Evolutionary conservation across 2,113 vertebrate genomes (phyloP).

Genomic region (Baryphthengus martii): DNA sequence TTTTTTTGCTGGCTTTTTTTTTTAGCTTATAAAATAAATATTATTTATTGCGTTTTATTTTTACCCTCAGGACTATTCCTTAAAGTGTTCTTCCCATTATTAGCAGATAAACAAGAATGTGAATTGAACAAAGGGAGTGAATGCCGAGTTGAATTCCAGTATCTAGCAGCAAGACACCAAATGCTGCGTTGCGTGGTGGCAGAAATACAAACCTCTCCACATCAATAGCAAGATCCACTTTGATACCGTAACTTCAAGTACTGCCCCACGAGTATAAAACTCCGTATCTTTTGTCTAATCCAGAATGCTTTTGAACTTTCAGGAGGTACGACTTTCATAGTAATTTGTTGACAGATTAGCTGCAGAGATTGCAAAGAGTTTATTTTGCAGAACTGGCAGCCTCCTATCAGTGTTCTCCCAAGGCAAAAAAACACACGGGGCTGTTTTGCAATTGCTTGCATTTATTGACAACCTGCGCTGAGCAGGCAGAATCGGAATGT

Average conservation of each 20-base stretch:
- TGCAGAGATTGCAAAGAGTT: slow-evolving; percentile 57
- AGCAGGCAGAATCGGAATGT: slow-evolving; percentile 75
- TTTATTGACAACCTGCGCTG: slow-evolving; percentile 78
- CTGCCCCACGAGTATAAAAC: slow-evolving; percentile 47
- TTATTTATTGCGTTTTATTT: slow-evolving; percentile 42
- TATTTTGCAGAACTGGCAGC: slow-evolving; percentile 67
- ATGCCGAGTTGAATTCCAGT: not conserved
- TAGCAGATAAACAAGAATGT: slow-evolving; percentile 30
- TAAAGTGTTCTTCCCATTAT: slow-evolving; percentile 48
- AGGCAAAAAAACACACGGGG: slow-evolving; percentile 44
- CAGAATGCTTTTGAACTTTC: slow-evolving; percentile 62
- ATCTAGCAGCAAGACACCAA: slow-evolving; percentile 20
- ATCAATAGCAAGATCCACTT: slow-evolving; percentile 34
- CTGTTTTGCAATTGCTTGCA: slow-evolving; percentile 70
- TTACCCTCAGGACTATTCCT: slow-evolving; percentile 54
- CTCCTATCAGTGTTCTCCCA: slow-evolving; percentile 61
- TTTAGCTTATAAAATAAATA: slow-evolving; percentile 43
- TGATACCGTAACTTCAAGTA: slow-evolving; percentile 49
- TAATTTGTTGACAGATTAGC: slow-evolving; percentile 73
- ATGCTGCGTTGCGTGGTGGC: not conserved
- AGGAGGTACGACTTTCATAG: slow-evolving; percentile 67
- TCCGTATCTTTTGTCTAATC: slow-evolving; percentile 35
- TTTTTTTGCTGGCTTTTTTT: not conserved
- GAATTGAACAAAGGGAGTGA: not conserved
- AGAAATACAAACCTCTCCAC: slow-evolving; percentile 39